Base-by-base conservation (phyloP, 2,113 vertebrate species). In the Cromileptes altivelis region DNA sequence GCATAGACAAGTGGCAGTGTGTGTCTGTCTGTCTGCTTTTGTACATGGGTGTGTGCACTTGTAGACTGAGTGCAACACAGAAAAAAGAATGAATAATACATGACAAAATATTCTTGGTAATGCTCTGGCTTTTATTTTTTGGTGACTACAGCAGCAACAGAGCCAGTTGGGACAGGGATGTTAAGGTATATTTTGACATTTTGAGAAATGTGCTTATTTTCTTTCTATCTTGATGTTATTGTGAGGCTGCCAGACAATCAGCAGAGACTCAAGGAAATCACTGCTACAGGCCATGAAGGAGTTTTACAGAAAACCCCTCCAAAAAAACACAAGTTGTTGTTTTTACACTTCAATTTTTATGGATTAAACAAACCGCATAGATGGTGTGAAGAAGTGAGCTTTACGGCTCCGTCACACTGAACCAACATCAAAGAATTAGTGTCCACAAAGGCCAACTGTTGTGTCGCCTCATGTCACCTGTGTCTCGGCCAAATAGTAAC, bases 41-140 rank as follows among this genome's bases (percentile, higher is more conserved):
- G 63, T 78, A 86, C 80, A 86, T 77, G 67, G 75, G 27, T 68
- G 64, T 79, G 33, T 81, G 78, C 78, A 49, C 84, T 90, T 90
- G 83, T 79, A 84, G 75, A 70, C 76, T 80, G 80, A 87, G 78
- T 76, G 75, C 77, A 85, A 82, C 73, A 81, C 63, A 82, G 61
- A 88, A 80, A 68, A 89, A 56, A 33, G 7, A 23, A 76, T 93
- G 64, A 93, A 93, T 94, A 90, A 91, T 91, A 50, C 72, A 95
- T 90, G 67, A 67, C 33, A 67, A 84, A 84, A 85, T 87, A 77
- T 87, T 73, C 56, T 70, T 70, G 55, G 80, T 79, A 68, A 81
- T 84, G 62, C 67, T 80, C 56, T 57, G 40, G 47, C 40, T 87
- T 86, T 85, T 78, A 62, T 81, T 86, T 81, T 73, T 68, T 72